A percentile compares a stretch with the other conserved stretches of the same genome.
Evolutionary conservation across 2,888 invertebrate species (phyloP).

Genomic region (Biston betularia): DNA sequence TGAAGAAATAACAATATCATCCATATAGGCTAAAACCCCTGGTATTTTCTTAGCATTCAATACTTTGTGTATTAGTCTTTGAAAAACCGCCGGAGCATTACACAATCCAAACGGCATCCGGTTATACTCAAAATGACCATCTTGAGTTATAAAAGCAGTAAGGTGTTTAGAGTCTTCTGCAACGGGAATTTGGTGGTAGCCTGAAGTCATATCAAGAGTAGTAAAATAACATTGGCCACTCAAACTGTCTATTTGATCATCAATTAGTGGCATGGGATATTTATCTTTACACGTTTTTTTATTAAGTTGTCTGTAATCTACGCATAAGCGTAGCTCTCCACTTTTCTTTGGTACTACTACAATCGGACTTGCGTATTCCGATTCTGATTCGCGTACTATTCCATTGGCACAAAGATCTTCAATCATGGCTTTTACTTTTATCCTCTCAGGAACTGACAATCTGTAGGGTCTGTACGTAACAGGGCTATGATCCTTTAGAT

Average conservation of each 20-base stretch:
- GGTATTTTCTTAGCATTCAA: not conserved
- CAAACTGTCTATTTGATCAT: conserved; percentile 5
- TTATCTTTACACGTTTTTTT: not conserved
- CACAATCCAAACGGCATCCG: conserved; percentile 4
- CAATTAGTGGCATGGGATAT: conserved; percentile 1
- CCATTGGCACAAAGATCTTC: not conserved
- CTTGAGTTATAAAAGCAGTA: conserved; percentile 1
- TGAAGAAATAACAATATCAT: conserved; percentile 5
- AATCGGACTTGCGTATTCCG: not conserved
- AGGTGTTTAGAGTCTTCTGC: not conserved
- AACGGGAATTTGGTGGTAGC: conserved; percentile 1
- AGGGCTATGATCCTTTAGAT: not conserved
- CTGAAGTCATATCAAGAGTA: not conserved
- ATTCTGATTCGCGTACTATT: not conserved
- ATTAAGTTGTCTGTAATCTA: not conserved
- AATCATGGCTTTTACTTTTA: not conserved
- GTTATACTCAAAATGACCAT: not conserved
- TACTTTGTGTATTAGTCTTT: not conserved
- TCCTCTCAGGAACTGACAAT: not conserved
- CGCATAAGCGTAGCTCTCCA: not conserved
- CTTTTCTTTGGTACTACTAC: not conserved
- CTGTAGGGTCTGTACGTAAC: not conserved
- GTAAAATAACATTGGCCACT: not conserved
- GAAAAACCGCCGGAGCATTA: conserved; percentile 5
- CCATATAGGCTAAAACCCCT: not conserved